A percentile compares a stretch with the other conserved stretches of the same genome.
Evolutionary conservation across 2,113 vertebrate genomes (phyloP).

Genomic region (Apus apus): DNA sequence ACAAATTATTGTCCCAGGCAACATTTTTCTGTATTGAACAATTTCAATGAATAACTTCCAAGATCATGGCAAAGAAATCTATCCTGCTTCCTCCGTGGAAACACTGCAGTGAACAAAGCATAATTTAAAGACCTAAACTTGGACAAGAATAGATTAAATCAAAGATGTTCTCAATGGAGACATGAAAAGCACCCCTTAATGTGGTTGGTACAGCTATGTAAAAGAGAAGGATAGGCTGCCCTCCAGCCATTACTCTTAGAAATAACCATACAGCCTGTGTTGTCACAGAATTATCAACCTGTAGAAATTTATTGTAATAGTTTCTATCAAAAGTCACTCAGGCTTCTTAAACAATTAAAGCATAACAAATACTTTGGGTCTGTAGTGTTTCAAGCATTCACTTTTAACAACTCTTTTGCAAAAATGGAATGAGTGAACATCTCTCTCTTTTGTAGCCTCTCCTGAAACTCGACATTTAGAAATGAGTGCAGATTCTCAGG

Average conservation of each 20-base stretch:
- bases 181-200: neutral
- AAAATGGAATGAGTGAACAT: neutral
- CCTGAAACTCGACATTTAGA: neutral
- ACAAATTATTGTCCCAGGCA: constrained; percentile 18
- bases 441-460: neutral
- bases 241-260: neutral
- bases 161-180: neutral
- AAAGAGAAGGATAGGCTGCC: neutral
- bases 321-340: neutral
- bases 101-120: neutral
- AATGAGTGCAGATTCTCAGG: neutral
- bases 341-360: neutral
- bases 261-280: neutral
- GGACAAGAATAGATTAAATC: neutral
- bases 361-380: neutral
- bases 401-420: neutral
- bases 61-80: neutral
- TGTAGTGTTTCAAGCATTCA: neutral
- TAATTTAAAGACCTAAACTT: neutral
- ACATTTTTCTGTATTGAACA: neutral
- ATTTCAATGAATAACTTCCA: neutral
- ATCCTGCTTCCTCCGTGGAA: neutral
- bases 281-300: neutral
- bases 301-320: neutral
- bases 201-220: neutral